phyloP scores from a whole-genome alignment of 2,113 vertebrate species.

The Peromyscus californicus region DNA sequence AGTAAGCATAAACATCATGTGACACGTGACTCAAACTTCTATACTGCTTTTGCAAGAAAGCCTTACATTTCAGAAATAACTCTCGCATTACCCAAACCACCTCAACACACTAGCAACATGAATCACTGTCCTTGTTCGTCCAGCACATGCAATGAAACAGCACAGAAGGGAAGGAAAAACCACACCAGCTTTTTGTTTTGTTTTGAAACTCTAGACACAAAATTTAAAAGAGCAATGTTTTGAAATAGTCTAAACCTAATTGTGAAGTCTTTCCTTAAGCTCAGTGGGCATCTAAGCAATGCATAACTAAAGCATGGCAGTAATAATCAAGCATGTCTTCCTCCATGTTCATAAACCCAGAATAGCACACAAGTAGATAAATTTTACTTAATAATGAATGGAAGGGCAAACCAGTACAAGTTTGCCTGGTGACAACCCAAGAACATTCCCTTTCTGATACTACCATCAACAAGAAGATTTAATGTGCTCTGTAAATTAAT shows the following conservation, averaged over 20 bases:
- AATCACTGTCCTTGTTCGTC: background rate
- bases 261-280: constrained; percentile 21
- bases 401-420: constrained; percentile 44
- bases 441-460: constrained; percentile 61
- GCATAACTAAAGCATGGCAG: background rate
- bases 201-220: constrained; percentile 59
- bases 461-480: constrained; percentile 25
- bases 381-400: constrained; percentile 33
- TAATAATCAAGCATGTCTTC: background rate
- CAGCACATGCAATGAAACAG: background rate
- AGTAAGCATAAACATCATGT: too few species aligned
- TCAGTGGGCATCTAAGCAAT: constrained; percentile 40
- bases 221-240: background rate
- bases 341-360: background rate
- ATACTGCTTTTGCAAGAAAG: constrained; percentile 49
- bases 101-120: constrained; percentile 48
- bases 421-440: constrained; percentile 32
- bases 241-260: constrained; percentile 5
- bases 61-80: background rate
- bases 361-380: constrained; percentile 20
- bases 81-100: constrained; percentile 5
- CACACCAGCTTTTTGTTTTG: background rate
- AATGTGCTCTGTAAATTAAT: constrained; percentile 62
- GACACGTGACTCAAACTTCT: background rate
- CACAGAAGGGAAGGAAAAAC: constrained; percentile 32